phyloP scores from a whole-genome alignment of 2,797 vertebrate genomes.

The Nothura maculosa region DNA sequence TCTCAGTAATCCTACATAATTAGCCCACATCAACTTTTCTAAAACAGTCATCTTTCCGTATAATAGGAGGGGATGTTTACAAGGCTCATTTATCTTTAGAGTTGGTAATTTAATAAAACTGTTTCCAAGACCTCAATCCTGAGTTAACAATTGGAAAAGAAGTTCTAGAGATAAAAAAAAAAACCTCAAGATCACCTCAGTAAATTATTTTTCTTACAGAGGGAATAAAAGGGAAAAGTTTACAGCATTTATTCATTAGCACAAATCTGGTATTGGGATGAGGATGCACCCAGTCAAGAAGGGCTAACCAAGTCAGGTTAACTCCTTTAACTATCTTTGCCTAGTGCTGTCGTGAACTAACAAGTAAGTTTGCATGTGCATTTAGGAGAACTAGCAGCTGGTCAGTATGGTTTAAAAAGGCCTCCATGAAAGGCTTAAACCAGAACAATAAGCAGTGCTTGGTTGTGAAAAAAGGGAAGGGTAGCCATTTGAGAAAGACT shows the following conservation, averaged over 20 bases:
- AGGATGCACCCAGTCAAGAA: slow-evolving; percentile 22
- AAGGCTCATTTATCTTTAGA: slow-evolving; percentile 70
- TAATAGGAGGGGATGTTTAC: slow-evolving; percentile 75
- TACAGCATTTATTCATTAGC: background rate
- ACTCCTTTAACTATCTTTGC: slow-evolving; percentile 43
- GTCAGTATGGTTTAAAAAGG: background rate
- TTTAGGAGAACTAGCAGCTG: background rate
- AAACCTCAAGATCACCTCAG: slow-evolving; percentile 32
- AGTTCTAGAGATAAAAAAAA: slow-evolving; percentile 33
- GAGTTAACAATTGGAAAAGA: slow-evolving; percentile 61
- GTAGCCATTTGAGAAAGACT: background rate
- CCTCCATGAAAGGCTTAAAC: background rate
- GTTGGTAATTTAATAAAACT: slow-evolving; percentile 72
- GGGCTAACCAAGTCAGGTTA: background rate
- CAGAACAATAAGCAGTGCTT: background rate
- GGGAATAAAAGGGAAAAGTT: slow-evolving; percentile 45
- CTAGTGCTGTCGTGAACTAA: slow-evolving; percentile 37
- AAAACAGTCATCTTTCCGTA: slow-evolving; percentile 67
- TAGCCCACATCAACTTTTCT: slow-evolving; percentile 73
- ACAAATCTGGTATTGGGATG: slow-evolving; percentile 35
- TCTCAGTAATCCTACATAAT: slow-evolving; percentile 71
- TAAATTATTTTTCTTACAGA: slow-evolving; percentile 41
- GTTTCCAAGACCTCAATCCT: slow-evolving; percentile 59
- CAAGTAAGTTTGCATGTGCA: slow-evolving; percentile 10
- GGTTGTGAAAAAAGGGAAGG: background rate